phyloP scores from a whole-genome alignment of 1,140 invertebrate species.

The Pinna nobilis region DNA sequence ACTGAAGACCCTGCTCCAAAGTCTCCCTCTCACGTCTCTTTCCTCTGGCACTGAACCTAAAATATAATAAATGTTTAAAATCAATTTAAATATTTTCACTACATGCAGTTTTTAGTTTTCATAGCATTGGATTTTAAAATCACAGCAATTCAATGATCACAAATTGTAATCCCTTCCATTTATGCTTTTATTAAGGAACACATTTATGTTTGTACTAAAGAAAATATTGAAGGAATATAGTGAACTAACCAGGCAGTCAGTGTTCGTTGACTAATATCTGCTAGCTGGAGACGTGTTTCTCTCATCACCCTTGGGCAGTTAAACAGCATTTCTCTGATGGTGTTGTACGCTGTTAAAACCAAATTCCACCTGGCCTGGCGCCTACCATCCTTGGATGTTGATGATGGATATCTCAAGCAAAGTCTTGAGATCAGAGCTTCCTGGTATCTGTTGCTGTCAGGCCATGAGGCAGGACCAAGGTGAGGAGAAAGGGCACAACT shows the following conservation, averaged over 20 bases:
- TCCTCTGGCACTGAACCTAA: constrained; percentile 10
- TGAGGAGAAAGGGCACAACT: background rate
- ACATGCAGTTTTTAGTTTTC: background rate
- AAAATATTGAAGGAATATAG: background rate
- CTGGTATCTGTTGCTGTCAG: background rate
- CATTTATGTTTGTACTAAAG: background rate
- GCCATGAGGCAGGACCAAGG: background rate
- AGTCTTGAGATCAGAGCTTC: background rate
- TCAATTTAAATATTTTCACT: background rate
- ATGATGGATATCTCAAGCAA: background rate
- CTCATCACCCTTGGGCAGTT: background rate
- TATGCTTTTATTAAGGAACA: no score
- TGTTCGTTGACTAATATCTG: constrained; percentile 13
- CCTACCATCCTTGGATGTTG: background rate
- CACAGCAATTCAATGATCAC: background rate
- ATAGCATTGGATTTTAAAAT: background rate
- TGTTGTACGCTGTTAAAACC: constrained; percentile 6
- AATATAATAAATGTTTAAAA: background rate
- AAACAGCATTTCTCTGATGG: constrained; percentile 1
- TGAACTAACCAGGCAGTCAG: background rate
- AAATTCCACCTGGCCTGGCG: background rate
- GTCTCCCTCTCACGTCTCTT: constrained; percentile 2
- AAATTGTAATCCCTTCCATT: no score
- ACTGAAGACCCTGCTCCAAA: constrained; percentile 4
- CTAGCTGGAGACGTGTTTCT: constrained; percentile 20